Base-by-base conservation (phyloP, 2,797 vertebrate species). In the Peromyscus attwateri region DNA sequence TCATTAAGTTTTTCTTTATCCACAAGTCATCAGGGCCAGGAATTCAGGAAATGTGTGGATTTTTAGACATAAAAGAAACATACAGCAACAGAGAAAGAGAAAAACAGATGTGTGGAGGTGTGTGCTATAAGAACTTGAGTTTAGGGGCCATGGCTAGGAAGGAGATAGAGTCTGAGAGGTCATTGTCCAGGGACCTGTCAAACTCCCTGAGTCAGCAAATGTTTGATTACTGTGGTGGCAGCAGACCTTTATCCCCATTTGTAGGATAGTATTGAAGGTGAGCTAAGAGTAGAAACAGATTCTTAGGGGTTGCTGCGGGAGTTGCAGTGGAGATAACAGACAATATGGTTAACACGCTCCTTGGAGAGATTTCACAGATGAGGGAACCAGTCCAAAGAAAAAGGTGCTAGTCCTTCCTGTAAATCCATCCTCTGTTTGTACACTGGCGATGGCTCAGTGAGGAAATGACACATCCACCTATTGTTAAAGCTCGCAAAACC, bases 401-500 rank as follows among this genome's bases (percentile, higher is more conserved):
- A 96, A 43, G 16, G 62, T 43, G 29, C 23, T 88, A 31, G 37
- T 76, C 43, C 76, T 87, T 87, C 43, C 94, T 68, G 25, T 91
- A 92, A 96, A 66, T 94, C 16, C 57, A 83, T 68, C 55, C 57
- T 80, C 46, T 92, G 31, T 81, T 77, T 95, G 46, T 88, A 2
- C 73, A 43, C 34, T 85, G 27, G 75, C 66, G 62, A 94, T 92
- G 70, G 82, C 37, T 46, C 57, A 80, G 43, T 10, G 25, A 87
- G 57, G 27, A 92, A 82, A 91, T 8, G 87, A 94, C 92, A 90
- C 64, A 64, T 5, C 66, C 64, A 46, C 90, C 80, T 97, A 62
- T 89, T 92, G 96, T 98, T 95, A 89, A 95, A 95, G 95, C 82
- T 92, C 93, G 46, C 71, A 93, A 94, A 91, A 13, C 6, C 8